Conservation (phyloP, 2,113 vertebrate genomes). For the Tiliqua scincoides region DNA sequence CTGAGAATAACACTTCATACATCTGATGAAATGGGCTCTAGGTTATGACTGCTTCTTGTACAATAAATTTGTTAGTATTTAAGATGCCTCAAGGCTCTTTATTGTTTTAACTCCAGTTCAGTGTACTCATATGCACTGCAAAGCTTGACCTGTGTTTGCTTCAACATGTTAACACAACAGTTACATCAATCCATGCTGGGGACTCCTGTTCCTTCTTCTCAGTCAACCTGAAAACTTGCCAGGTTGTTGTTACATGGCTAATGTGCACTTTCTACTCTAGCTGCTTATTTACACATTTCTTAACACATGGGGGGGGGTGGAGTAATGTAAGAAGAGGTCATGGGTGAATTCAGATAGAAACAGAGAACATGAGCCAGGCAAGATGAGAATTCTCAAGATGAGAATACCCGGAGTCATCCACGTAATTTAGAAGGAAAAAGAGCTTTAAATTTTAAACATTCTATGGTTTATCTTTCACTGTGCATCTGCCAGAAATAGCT, state of each 20-base stretch:
- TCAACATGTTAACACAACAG: not conserved
- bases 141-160: not conserved
- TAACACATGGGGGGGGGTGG: not conserved
- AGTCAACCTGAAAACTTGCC: not conserved
- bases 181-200: not conserved
- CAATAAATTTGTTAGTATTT: too few species aligned
- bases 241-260: not conserved
- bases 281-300: not conserved
- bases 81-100: too few species aligned
- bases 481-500: slow-evolving; percentile 2
- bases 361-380: not conserved
- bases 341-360: not conserved
- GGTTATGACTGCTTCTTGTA: too few species aligned
- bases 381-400: not conserved
- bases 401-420: not conserved
- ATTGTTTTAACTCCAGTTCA: not conserved
- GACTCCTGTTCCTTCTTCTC: not conserved
- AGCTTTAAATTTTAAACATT: not conserved
- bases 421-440: not conserved
- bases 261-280: not conserved
- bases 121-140: not conserved
- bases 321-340: not conserved
- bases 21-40: too few species aligned
- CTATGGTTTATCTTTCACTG: slow-evolving; percentile 24
- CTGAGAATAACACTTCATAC: too few species aligned